Evolutionary conservation across 2,888 invertebrate genomes (phyloP).

Genomic region (Tenthredo distinguenda): DNA sequence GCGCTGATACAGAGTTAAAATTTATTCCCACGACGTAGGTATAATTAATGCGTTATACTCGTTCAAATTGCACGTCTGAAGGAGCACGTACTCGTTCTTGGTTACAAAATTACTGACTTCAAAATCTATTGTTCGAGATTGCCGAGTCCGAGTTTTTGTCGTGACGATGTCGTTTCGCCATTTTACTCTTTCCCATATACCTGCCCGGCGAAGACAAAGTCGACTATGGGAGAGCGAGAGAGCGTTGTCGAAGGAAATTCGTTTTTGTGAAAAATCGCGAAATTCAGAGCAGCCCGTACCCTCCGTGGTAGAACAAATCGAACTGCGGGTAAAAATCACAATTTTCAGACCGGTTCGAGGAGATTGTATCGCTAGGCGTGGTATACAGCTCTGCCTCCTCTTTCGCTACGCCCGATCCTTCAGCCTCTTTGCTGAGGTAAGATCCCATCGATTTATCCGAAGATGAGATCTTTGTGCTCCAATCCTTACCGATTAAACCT

Average conservation of each 20-base stretch:
- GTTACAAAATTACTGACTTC: constrained; percentile 33
- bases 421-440: not conserved
- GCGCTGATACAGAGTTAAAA: constrained; percentile 3
- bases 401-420: constrained; percentile 33
- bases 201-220: not conserved
- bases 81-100: constrained; percentile 14
- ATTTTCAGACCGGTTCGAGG: constrained; percentile 35
- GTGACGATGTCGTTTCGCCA: constrained; percentile 8
- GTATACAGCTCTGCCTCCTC: constrained; percentile 29
- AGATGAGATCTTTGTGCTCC: not conserved
- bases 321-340: not conserved
- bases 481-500: constrained; percentile 34
- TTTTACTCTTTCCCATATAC: not conserved
- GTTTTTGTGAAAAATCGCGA: not conserved
- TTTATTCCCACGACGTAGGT: constrained; percentile 32
- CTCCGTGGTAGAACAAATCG: not conserved
- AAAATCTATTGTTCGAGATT: constrained; percentile 43
- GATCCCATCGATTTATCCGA: constrained; percentile 44
- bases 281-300: not conserved
- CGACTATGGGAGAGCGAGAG: not conserved
- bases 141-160: constrained; percentile 8
- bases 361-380: constrained; percentile 39
- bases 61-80: constrained; percentile 44
- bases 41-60: constrained; percentile 41
- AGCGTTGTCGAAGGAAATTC: not conserved